Base-by-base conservation (phyloP, 2,888 invertebrate genomes). In the Lobophora halterata region DNA sequence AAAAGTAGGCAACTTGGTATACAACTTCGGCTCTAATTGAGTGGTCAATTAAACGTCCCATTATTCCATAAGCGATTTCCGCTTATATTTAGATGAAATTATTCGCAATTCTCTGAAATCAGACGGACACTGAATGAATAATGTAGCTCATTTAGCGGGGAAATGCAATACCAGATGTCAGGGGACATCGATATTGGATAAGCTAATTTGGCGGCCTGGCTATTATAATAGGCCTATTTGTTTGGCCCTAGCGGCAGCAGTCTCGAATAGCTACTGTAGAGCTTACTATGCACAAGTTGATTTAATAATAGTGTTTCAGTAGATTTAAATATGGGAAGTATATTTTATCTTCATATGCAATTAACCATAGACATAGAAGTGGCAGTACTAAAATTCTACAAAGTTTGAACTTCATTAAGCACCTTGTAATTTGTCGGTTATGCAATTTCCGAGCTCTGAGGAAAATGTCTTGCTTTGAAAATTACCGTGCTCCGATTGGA, bases 151-250 rank as follows among this genome's bases (percentile, higher is more conserved):
- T 61, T 57, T 54, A 39, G 46, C 33, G 19, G 36, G 46, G 39
- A 55, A 56, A 60, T 52, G 55, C 51, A 49, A 50, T 48, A 50
- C 47, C 43, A 58, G 43, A 49, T 47, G 52, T 46, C 55, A 43
- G 48, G 59, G 60, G 56, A 58, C 41, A 44, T 61, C 46, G 56
- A 58, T 61, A 58, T 58, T 47, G 52, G 60, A 56, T 59, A 49
- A 55, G 52, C 55, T 59, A 60, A 59, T 66, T 66, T 55, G 41
- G 41, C 43, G 11, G 43, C 33, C 26, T 36, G 46, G 20, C 43
- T 52, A 45, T 52, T 55, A 55, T 59, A 55, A 55, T 55, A 52
- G 50, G 30, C 34, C 54, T 55, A 60, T 61, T 58, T 50, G 56
- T 58, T 59, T 57, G 51, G 52, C 33, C 49, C 46, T 46, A 33